These are phyloP conservation scores for Ectobius pallidus DNA, from an alignment of 2,888 invertebrate species.

Conservation along the genomic window DNA sequence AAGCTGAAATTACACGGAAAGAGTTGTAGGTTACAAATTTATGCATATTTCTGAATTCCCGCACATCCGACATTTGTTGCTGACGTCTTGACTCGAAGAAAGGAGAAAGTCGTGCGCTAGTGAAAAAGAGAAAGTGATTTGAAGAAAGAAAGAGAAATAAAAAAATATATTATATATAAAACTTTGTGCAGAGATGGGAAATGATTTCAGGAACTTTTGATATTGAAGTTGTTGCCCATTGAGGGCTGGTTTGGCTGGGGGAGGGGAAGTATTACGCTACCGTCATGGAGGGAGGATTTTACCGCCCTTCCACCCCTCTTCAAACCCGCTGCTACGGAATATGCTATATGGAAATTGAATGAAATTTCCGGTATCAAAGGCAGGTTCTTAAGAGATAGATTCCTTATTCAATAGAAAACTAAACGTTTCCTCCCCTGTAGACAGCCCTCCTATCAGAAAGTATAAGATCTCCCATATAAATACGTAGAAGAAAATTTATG, in stretches of 20 bases:
- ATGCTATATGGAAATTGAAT: slow-evolving; percentile 32
- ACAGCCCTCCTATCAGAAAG: not conserved
- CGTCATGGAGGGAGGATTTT: not conserved
- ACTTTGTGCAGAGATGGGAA: slow-evolving; percentile 12
- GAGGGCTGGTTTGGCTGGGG: too few relatives aligned
- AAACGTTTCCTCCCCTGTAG: not conserved
- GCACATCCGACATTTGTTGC: slow-evolving; percentile 23
- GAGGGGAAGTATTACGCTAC: too few relatives aligned
- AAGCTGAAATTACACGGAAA: not conserved
- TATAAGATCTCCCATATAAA: not conserved
- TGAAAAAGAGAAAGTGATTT: not conserved
- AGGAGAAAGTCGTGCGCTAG: not conserved
- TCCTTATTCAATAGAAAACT: slow-evolving; percentile 12
- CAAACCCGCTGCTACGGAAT: not conserved
- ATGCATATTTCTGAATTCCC: slow-evolving; percentile 17
- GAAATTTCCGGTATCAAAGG: slow-evolving; percentile 33
- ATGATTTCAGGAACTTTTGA: slow-evolving; percentile 19
- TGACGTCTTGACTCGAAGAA: slow-evolving; percentile 5
- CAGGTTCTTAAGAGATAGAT: slow-evolving; percentile 27
- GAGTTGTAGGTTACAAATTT: slow-evolving; percentile 1
- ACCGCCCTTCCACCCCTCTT: not conserved
- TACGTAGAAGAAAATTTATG: not conserved
- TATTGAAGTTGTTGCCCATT: slow-evolving; percentile 21
- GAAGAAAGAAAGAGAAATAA: not conserved
- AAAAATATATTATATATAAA: not conserved